A percentile compares a stretch with the other conserved stretches of the same genome.
These are phyloP conservation scores for Hippocampus kuda DNA, from an alignment of 2,797 vertebrate genomes.

Conservation along the genomic window DNA sequence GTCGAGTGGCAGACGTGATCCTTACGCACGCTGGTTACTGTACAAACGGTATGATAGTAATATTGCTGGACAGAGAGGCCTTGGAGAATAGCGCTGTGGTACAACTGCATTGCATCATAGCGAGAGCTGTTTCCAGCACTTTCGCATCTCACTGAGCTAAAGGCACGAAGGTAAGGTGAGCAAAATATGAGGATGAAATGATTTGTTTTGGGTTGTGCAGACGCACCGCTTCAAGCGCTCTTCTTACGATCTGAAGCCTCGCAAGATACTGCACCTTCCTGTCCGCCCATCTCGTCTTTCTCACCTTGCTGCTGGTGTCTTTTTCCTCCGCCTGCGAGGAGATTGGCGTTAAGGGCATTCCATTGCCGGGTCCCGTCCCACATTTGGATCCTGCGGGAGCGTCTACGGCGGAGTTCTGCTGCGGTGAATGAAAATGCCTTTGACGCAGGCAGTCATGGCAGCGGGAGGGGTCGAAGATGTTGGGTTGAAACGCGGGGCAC, in stretches of 20 bases:
- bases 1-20: background rate
- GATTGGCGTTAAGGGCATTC: slow-evolving; percentile 34
- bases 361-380: slow-evolving; percentile 22
- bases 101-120: background rate
- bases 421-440: slow-evolving; percentile 57
- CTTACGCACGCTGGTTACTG: background rate
- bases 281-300: slow-evolving; percentile 19
- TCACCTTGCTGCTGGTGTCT: slow-evolving; percentile 61
- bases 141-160: too few species aligned
- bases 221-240: too few species aligned
- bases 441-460: slow-evolving; percentile 77
- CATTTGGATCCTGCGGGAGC: slow-evolving; percentile 8
- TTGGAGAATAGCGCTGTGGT: background rate
- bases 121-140: too few species aligned
- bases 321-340: slow-evolving; percentile 48
- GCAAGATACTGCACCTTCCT: background rate
- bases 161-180: too few species aligned
- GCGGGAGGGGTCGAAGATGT: slow-evolving; percentile 74
- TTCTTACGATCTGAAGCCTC: too few species aligned
- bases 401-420: slow-evolving; percentile 8
- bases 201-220: too few species aligned
- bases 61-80: background rate
- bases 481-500: slow-evolving; percentile 76
- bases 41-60: background rate
- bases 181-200: too few species aligned